Evolutionary conservation across 1,140 invertebrate species (phyloP), one percentile per base, ranked within the genome.

Genomic region (Scaptodrosophila lebanonensis): DNA sequence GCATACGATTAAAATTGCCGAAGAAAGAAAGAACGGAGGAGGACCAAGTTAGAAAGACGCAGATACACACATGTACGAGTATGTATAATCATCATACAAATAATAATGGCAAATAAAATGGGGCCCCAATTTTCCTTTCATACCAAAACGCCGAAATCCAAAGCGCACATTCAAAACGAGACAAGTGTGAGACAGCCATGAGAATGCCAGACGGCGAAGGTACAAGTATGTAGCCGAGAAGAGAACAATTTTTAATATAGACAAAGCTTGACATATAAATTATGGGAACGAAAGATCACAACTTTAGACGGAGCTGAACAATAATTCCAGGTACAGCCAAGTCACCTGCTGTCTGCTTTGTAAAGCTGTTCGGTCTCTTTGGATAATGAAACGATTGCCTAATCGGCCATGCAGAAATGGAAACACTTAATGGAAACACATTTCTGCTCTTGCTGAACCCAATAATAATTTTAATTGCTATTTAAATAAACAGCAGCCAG

Each of bases 381-480:
- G n/a, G n/a, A n/a, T n/a, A n/a, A n/a, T n/a, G n/a, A n/a, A n/a
- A n/a, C n/a, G n/a, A n/a, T n/a, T n/a, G n/a, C n/a, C n/a, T n/a
- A n/a, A n/a, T n/a, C n/a, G n/a, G n/a, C n/a, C n/a, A n/a, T n/a
- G n/a, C n/a, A n/a, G n/a, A n/a, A n/a, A n/a, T n/a, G n/a, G n/a
- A n/a, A n/a, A n/a, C n/a, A n/a, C n/a, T n/a, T n/a, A n/a, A n/a
- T 22, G 22, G 45, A 49, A 63, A 22, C 66, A 52, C 70, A 73
- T 58, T 47, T 8, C 5, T 39, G 12, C 17, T 17, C 3, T 50
- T 40, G 35, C 17, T 15, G 15, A 48, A 16, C 43, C 51, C 27
- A 51, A 84, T 79, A 79, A 82, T 71, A 84, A 65, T 84, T 84
- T 64, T 75, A 84, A 84, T 84, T 84, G 75, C 75, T 82, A 75